Conservation (phyloP, 2,888 invertebrate species). For the Platycheirus albimanus region DNA sequence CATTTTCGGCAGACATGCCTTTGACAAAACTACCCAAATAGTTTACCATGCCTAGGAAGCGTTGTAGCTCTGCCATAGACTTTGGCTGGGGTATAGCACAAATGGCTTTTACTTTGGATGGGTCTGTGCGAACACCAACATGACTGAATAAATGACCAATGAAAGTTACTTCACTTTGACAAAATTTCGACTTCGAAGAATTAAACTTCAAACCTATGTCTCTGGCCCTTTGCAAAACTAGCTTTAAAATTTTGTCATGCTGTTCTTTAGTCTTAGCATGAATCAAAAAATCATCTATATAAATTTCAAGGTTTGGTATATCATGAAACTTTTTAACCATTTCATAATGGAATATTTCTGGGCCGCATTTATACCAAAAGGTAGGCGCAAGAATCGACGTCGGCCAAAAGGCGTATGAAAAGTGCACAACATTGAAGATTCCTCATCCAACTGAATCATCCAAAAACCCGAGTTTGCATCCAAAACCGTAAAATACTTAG, state of each 20-base stretch:
- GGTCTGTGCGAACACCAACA: slow-evolving; percentile 37
- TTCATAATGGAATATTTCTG: slow-evolving; percentile 70
- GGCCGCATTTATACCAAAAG: slow-evolving; percentile 23
- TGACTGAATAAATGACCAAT: slow-evolving; percentile 48
- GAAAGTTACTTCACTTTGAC: slow-evolving; percentile 33
- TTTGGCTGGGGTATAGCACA: slow-evolving; percentile 47
- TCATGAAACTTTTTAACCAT: slow-evolving; percentile 72
- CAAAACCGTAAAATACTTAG: slow-evolving; percentile 46
- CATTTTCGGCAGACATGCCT: slow-evolving; percentile 68
- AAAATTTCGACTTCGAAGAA: slow-evolving; percentile 24
- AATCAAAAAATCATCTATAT: slow-evolving; percentile 58
- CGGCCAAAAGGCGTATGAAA: slow-evolving; percentile 24
- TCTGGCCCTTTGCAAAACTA: not conserved
- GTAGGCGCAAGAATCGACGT: slow-evolving; percentile 5
- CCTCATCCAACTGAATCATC: slow-evolving; percentile 40
- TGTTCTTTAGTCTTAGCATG: slow-evolving; percentile 30
- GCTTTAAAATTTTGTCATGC: slow-evolving; percentile 31
- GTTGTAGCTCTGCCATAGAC: slow-evolving; percentile 56
- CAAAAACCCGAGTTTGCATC: slow-evolving; percentile 53
- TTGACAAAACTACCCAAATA: slow-evolving; percentile 73
- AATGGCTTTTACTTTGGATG: slow-evolving; percentile 42
- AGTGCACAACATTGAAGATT: slow-evolving; percentile 43
- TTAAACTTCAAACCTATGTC: slow-evolving; percentile 38
- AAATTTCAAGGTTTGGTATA: slow-evolving; percentile 62
- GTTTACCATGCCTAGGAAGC: slow-evolving; percentile 73